phyloP scores from a whole-genome alignment of 2,797 vertebrate genomes.

The Poeciliopsis paucimaculata region DNA sequence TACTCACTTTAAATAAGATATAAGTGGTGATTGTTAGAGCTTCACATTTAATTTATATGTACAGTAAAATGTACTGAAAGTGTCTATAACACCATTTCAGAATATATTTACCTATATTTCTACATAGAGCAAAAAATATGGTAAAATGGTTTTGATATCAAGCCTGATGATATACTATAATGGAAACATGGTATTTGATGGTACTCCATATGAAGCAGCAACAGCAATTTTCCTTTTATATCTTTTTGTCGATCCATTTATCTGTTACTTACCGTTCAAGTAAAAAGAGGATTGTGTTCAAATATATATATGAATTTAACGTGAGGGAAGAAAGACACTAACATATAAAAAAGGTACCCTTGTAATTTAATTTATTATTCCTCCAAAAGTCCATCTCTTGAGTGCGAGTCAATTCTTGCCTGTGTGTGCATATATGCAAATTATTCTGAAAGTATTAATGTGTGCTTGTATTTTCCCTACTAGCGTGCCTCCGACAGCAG shows the following conservation, averaged over 20 bases:
- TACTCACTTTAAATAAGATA: background rate
- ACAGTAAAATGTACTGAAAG: background rate
- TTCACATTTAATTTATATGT: background rate
- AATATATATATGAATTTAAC: constrained; percentile 24
- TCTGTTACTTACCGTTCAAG: constrained; percentile 20
- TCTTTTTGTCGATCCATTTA: constrained; percentile 20
- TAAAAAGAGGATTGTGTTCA: constrained; percentile 31
- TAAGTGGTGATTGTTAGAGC: background rate
- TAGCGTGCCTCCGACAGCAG: constrained; percentile 55
- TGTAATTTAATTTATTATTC: constrained; percentile 31
- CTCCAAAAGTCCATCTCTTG: background rate
- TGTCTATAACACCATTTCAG: background rate
- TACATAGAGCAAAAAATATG: background rate
- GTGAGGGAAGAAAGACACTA: constrained; percentile 23
- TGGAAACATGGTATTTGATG: background rate
- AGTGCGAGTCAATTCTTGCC: background rate
- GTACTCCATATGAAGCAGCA: background rate
- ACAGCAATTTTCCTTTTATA: constrained; percentile 16
- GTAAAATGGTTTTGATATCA: background rate
- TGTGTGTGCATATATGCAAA: constrained; percentile 28
- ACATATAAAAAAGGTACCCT: constrained; percentile 18
- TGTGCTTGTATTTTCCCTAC: constrained; percentile 22
- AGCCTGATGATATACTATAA: background rate
- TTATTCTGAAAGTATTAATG: constrained; percentile 23
- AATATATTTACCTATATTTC: background rate